Base-by-base conservation (phyloP, 2,113 vertebrate species). In the Xenus cinereus region DNA sequence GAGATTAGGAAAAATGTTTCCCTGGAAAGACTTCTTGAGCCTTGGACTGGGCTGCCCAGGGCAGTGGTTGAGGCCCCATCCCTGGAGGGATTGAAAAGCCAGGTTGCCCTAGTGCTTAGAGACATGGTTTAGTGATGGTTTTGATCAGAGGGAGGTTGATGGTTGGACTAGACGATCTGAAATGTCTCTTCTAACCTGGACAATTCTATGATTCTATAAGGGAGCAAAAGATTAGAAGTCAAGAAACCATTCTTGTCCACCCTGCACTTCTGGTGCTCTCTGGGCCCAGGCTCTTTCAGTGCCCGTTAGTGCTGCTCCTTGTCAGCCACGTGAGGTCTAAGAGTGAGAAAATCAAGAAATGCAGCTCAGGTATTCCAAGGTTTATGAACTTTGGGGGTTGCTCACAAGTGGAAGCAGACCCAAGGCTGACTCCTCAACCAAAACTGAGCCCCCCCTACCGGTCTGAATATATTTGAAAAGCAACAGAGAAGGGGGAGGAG, bases 371-470 rank as follows among this genome's bases (percentile, higher is more conserved):
- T 56, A 37, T 57, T 50, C 37, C 75, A 63, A 28, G 14, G 26
- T 39, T 87, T 30, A 30, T n/a, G 64, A 77, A 81, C 62, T 20
- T 30, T 20, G 2, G 26, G 22, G 10, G 20, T 23, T 68, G 27
- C 50, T 78, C 50, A 46, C 53, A 76, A 56, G 39, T 3, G 2
- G 41, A 74, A 45, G 30, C 8, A 74, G 87, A 86, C 7, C 24
- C 5, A 62, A 54, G 14, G 8, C 69, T 45, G 32, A 51, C 53
- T 63, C 54, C 37, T 51, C n/a, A 62, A 50, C 5, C 23, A 68
- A 86, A 93, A 50, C 53, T 57, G 3, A 57, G 32, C 0, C 7
- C 9, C 28, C 0, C 7, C 6, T 24, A 60, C 9, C 0, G 0
- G 8, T 62, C 50, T 82, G 41, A 63, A 48, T 87, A 33, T 33